Base-by-base conservation (phyloP, 2,113 vertebrate genomes). In the Cinclus cinclus region DNA sequence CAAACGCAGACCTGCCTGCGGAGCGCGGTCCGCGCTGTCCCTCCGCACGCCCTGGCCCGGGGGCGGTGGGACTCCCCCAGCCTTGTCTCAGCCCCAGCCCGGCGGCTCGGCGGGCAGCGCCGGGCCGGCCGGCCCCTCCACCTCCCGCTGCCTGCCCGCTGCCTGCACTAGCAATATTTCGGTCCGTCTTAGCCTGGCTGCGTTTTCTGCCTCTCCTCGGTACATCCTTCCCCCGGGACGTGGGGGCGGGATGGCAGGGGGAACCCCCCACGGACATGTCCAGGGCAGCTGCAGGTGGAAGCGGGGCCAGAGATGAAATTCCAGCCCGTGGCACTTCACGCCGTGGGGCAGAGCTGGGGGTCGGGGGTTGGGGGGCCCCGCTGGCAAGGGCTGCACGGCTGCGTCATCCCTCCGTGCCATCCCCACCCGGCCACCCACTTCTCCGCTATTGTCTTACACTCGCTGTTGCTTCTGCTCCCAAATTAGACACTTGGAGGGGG, bases 381-480 rank as follows among this genome's bases (percentile, higher is more conserved):
- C 70, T 87, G 82, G 85, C 0, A 24, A 85, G 79, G 83, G 86
- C 74, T 93, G 92, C 47, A 70, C 33, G 78, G 78, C 94, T 95
- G 91, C 92, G 87, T 95, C 93, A 95, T 96, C 92, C 80, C 91
- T 92, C 86, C 11, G 67, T 94, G 85, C 79, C 78, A 22, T 89
- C 94, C 89, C 82, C 83, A 68, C 92, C 86, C 79, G 39, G 74
- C 94, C 96, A 94, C 97, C 96, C 93, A 96, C 94, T 90, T 96
- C 89, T 39, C 73, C 6, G 81, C 95, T 91, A 92, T 95, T 94
- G 90, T 94, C 90, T 92, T 88, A 89, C 92, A 87, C 86, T 91
- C 94, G 85, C 89, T 95, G 90, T 93, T 95, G 93, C 89, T 92
- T 95, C 90, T 92, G 87, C 80, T 93, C 93, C 92, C 74, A 67